Base-by-base conservation (phyloP, 2,797 vertebrate genomes). In the Pipistrellus pipistrellus region DNA sequence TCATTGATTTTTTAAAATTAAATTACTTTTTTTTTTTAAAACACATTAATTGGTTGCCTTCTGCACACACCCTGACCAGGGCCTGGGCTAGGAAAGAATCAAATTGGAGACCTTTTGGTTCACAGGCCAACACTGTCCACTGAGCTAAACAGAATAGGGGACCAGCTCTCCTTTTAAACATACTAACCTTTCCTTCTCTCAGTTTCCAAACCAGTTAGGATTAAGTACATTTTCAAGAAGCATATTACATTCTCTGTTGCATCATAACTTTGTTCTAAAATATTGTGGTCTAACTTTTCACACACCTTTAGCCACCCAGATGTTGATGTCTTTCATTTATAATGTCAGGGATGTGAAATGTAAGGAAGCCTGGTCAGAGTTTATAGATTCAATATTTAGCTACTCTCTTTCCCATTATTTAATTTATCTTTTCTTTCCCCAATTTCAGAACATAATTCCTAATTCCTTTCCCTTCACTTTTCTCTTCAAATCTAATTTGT, bases 401-500 rank as follows among this genome's bases (percentile, higher is more conserved):
- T 59, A 69, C 27, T 83, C 18, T 69, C 17, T 72, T 83, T n/a
- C 18, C 71, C 17, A 32, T 80, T 93, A 64, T 81, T 87, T 78
- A 92, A 81, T 90, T 88, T 30, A 85, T 81, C 62, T 71, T 91
- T 80, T 87, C 59, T 68, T 82, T 75, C 35, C 55, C 17, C 21
- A 88, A 13, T 83, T 93, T 96, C 7, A 15, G 91, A 88, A 82
- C 20, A 66, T 84, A 69, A 77, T 91, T 88, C 18, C 55, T 81
- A 87, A 95, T 92, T 78, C n/a, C 8, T 68, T 66, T 72, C 46
- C 30, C 30, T 80, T 95, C 38, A 20, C 18, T 66, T 88, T 94
- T 75, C 57, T 69, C 72, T 97, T 95, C 85, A 87, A 72, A 90
- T 89, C 66, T 72, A 75, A 93, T 89, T 95, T 96, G 62, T 96